Percentiles rank a stretch among this genome's conserved stretches.
phyloP scores from a whole-genome alignment of 2,113 vertebrate genomes.

The Stictonetta naevosa region DNA sequence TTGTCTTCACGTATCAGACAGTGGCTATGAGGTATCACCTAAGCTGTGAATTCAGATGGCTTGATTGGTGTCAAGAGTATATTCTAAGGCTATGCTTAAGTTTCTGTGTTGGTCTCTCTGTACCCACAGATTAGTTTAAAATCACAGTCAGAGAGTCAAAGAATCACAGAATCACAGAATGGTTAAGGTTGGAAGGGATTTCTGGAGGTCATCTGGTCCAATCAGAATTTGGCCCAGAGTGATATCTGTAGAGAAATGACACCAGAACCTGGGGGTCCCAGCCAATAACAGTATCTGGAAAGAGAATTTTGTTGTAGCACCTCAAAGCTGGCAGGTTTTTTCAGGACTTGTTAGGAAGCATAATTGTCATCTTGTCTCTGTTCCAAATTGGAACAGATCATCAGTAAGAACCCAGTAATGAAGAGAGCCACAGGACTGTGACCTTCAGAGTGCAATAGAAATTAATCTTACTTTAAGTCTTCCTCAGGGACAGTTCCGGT shows the following conservation, averaged over 20 bases:
- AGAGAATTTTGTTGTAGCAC: constrained; percentile 7
- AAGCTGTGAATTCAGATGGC: background rate
- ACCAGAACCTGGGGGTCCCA: background rate
- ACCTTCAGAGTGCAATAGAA: background rate
- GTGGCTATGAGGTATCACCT: background rate
- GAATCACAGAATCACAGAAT: background rate
- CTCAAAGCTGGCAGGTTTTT: constrained; percentile 6
- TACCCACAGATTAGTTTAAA: background rate
- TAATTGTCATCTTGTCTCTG: constrained; percentile 45
- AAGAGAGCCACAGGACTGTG: background rate
- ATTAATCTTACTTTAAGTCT: constrained; percentile 26
- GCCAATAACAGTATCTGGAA: background rate
- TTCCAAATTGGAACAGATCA: constrained; percentile 37
- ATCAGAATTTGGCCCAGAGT: background rate
- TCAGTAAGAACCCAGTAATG: background rate
- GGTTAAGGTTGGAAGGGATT: background rate
- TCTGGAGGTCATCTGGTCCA: background rate
- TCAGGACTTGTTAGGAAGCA: background rate
- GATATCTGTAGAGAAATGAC: background rate
- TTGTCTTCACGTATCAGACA: background rate
- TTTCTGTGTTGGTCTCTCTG: background rate
- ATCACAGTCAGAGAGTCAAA: background rate
- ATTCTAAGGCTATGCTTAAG: background rate
- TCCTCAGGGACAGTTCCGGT: background rate
- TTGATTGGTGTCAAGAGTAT: background rate